Evolutionary conservation across 2,113 vertebrate genomes (phyloP), one percentile per base, ranked within the genome.

Genomic region (Mandrillus leucophaeus): DNA sequence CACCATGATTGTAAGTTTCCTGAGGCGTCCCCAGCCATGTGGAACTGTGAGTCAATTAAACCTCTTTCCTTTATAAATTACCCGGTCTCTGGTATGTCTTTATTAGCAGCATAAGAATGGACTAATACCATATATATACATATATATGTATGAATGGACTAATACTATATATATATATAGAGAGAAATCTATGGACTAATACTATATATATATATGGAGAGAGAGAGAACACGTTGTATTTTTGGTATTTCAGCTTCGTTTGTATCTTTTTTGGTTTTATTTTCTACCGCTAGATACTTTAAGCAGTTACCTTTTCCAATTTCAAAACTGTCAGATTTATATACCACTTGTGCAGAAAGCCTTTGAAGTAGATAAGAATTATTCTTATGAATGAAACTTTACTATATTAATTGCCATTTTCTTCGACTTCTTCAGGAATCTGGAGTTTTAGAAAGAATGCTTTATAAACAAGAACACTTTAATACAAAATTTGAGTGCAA

Each of bases 251-350:
- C 45, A 27, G 43, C 50, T 93, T 68, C 27, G 83, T 95, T 79
- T 96, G 22, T 93, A 72, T 92, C 50, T 79, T 87, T 93, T 95
- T 40, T 82, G 81, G 57, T 86, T 95, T 97, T 92, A 68, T 88
- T 95, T 83, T 92, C 45, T 78, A 92, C 9, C 2, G 0, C 17
- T 82, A 76, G 92, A 66, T 94, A 82, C 52, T 83, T 59, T 55
- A 92, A 89, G 82, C 68, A 76, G 18, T 66, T 96, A 96, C 89
- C 50, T 52, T 82, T 84, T 96, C 73, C 66, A 68, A 3, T 93
- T 88, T 86, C 45, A 50, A 38, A 97, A 35, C 93, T 86, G 92
- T 96, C 89, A 89, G 52, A 96, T 93, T 93, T 95, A 89, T 91
- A 73, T 78, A 35, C 45, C 61, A 27, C 45, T 92, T 66, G 45